Percentiles rank a stretch among this genome's conserved stretches.
These are phyloP conservation scores for Caenorhabditis drosophilae DNA, from an alignment of 2,888 invertebrate genomes.

Conservation along the genomic window DNA sequence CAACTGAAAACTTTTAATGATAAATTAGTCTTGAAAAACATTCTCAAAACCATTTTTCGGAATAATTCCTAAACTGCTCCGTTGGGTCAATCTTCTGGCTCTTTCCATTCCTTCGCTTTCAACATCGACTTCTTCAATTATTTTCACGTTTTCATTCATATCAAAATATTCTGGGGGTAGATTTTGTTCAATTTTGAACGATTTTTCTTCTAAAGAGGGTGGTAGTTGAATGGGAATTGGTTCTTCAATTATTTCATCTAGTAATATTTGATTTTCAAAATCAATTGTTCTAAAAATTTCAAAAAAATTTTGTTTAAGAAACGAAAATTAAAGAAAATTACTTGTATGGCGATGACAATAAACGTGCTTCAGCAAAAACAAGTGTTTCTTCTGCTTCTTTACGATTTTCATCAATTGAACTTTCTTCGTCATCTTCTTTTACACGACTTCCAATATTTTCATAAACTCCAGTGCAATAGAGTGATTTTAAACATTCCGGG, in stretches of 20 bases:
- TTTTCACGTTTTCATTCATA: not conserved
- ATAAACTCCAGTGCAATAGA: not conserved
- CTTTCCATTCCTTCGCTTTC: no score
- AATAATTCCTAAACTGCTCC: not conserved
- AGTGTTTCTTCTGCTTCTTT: not conserved
- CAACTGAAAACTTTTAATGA: not conserved
- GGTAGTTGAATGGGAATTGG: not conserved
- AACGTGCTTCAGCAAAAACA: not conserved
- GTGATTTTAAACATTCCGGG: not conserved
- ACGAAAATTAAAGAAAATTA: no score
- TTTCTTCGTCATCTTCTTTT: not conserved
- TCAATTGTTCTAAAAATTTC: not conserved
- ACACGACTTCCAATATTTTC: not conserved
- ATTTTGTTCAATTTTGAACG: not conserved
- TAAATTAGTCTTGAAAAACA: not conserved
- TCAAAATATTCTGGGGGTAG: not conserved
- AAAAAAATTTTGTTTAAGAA: not conserved
- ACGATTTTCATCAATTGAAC: not conserved
- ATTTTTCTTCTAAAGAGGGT: not conserved
- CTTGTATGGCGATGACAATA: no score
- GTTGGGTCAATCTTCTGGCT: not conserved
- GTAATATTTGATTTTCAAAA: not conserved
- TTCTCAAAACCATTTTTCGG: not conserved
- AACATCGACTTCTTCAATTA: no score
- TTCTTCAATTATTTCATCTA: not conserved